phyloP scores from a whole-genome alignment of 2,113 vertebrate species.

The Toxotes jaculatrix region DNA sequence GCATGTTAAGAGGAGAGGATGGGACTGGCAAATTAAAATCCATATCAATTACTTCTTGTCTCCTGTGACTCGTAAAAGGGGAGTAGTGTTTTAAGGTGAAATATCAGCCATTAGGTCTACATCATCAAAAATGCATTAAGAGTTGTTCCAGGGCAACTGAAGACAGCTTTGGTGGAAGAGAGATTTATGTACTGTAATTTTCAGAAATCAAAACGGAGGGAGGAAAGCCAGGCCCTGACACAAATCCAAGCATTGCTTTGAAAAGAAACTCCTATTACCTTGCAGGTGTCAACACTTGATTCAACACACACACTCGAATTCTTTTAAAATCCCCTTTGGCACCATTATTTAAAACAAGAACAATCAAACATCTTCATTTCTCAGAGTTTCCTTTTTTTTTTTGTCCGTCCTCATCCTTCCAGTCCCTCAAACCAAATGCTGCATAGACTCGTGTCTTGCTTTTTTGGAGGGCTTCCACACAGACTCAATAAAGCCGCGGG shows the following conservation, averaged over 20 bases:
- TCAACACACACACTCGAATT: constrained; percentile 16
- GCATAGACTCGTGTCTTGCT: not conserved
- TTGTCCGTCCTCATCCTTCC: not conserved
- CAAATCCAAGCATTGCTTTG: constrained; percentile 38
- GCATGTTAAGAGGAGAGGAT: constrained; percentile 68
- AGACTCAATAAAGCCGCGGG: constrained; percentile 54
- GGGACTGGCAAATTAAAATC: constrained; percentile 72
- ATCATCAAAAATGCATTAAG: constrained; percentile 69
- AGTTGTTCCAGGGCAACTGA: constrained; percentile 35
- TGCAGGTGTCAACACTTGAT: constrained; percentile 39
- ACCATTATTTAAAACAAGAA: constrained; percentile 45
- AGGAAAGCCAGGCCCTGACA: not conserved
- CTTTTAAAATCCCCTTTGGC: constrained; percentile 44
- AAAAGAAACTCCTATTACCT: constrained; percentile 42
- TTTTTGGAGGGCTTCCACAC: constrained; percentile 58
- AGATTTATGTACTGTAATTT: constrained; percentile 40
- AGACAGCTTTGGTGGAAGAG: constrained; percentile 19
- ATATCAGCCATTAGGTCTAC: constrained; percentile 50
- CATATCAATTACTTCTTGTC: constrained; percentile 69
- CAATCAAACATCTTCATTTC: constrained; percentile 56
- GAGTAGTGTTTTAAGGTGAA: constrained; percentile 60
- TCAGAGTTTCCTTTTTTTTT: not conserved
- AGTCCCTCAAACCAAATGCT: constrained; percentile 43
- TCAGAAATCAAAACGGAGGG: constrained; percentile 17
- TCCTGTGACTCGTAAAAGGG: constrained; percentile 56